A percentile compares a stretch with the other conserved stretches of the same genome.
These are phyloP conservation scores for Halictus rubicundus DNA, from an alignment of 1,140 invertebrate species.

Conservation along the genomic window DNA sequence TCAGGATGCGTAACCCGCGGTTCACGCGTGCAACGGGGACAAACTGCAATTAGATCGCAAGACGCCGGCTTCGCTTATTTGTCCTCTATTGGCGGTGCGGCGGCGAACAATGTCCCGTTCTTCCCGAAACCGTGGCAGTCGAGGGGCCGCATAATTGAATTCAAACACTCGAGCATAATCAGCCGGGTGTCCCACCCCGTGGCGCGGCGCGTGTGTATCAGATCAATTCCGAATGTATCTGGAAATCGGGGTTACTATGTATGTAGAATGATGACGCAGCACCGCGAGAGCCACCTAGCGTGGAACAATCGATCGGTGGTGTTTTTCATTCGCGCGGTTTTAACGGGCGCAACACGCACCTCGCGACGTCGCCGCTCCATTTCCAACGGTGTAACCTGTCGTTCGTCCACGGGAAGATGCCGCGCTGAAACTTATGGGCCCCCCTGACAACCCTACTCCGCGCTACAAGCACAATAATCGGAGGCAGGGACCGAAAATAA, in stretches of 20 bases:
- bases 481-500: too few relatives aligned
- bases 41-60: conserved; percentile 7
- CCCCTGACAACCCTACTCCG: too few relatives aligned
- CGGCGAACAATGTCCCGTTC: conserved; percentile 25
- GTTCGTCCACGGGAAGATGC: too few relatives aligned
- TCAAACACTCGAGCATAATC: conserved; percentile 49
- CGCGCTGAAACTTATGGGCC: too few relatives aligned
- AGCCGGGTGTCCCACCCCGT: conserved; percentile 1
- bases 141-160: conserved; percentile 20
- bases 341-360: conserved; percentile 19
- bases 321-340: conserved; percentile 73
- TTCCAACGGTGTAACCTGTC: not conserved
- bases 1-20: not conserved
- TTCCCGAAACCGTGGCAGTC: conserved; percentile 3
- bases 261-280: conserved; percentile 46
- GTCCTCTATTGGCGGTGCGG: conserved; percentile 1
- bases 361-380: not conserved
- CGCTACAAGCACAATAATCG: too few relatives aligned
- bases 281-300: conserved; percentile 52
- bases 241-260: conserved; percentile 50
- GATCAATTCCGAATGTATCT: conserved; percentile 33
- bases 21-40: not conserved
- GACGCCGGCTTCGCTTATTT: conserved; percentile 14
- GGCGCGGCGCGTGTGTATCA: conserved; percentile 14
- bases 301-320: conserved; percentile 65